A percentile compares a stretch with the other conserved stretches of the same genome.
phyloP scores from a whole-genome alignment of 2,797 vertebrate species.

The Mormyrus hasselquistii region DNA sequence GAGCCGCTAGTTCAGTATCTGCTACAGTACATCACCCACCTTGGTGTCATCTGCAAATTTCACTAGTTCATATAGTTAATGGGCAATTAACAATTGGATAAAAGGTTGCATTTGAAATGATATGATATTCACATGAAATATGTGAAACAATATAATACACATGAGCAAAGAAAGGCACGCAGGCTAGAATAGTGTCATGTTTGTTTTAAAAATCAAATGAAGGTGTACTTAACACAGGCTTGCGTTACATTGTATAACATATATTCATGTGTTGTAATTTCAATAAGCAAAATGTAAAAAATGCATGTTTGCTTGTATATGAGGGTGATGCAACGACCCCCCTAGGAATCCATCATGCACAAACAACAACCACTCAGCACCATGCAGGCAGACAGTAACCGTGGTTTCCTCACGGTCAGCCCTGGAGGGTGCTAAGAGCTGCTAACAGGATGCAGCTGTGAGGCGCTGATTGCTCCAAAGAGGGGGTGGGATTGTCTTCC shows the following conservation, averaged over 20 bases:
- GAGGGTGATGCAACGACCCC: not conserved
- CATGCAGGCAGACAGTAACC: not conserved
- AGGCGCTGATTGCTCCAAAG: not conserved
- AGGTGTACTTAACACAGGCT: not conserved
- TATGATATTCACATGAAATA: not conserved
- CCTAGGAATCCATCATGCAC: not conserved
- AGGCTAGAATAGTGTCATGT: not conserved
- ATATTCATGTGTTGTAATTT: not conserved
- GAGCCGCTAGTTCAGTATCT: no score
- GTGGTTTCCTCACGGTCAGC: not conserved
- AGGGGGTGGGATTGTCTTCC: not conserved
- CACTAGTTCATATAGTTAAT: not conserved
- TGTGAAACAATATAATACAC: not conserved
- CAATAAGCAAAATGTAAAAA: not conserved
- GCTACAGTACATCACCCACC: no score
- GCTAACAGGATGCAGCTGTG: not conserved
- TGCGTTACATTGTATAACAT: not conserved
- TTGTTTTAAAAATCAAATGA: not conserved
- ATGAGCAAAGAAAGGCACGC: not conserved
- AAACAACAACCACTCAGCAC: not conserved
- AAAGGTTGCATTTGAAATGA: not conserved
- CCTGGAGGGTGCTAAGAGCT: not conserved
- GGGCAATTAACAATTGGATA: not conserved
- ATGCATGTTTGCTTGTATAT: not conserved
- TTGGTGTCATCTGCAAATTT: no score